phyloP scores from a whole-genome alignment of 2,797 vertebrate genomes.

The Picus viridis region DNA sequence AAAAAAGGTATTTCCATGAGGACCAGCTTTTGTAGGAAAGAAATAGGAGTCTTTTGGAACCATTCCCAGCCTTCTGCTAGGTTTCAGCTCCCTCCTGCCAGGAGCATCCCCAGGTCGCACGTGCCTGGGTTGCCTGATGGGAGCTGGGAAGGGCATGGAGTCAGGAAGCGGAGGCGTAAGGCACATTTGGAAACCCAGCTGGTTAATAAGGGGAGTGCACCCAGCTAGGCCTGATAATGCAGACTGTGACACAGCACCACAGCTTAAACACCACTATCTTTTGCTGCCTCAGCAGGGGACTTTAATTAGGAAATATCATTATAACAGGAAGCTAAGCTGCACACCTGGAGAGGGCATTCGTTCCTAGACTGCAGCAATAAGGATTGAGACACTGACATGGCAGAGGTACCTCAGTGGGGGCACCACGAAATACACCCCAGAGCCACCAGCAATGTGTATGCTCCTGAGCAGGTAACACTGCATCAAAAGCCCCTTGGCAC shows the following conservation, averaged over 20 bases:
- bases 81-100: background rate
- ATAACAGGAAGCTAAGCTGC: background rate
- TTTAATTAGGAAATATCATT: background rate
- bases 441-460: fast-evolving
- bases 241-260: background rate
- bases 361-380: background rate
- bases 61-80: background rate
- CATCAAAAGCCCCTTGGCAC: background rate
- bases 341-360: fast-evolving
- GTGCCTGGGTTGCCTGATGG: fast-evolving
- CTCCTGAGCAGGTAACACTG: background rate
- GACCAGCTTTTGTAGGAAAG: background rate
- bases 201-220: background rate
- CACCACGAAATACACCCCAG: background rate
- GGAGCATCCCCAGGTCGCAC: background rate
- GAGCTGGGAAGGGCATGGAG: background rate
- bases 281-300: background rate
- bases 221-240: background rate
- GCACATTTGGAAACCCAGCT: background rate
- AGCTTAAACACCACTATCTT: background rate
- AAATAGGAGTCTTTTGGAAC: background rate
- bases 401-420: background rate
- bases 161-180: fast-evolving
- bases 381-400: background rate
- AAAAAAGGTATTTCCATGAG: background rate